Base-by-base conservation (phyloP, 2,888 invertebrate genomes). In the Gasteruption jaculator region DNA sequence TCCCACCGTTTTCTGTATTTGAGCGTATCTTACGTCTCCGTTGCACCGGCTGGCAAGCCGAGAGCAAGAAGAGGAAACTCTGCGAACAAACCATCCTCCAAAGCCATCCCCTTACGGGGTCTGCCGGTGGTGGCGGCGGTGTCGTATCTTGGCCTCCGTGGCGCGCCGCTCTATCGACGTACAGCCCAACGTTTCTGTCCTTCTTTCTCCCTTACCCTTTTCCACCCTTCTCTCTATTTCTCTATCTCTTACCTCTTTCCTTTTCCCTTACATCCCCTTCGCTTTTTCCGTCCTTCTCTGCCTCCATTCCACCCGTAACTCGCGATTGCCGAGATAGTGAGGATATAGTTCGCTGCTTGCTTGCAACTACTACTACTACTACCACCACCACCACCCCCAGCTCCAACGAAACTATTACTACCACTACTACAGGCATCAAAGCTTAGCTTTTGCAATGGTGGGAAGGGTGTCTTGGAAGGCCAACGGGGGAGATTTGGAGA, bases 91-190 rank as follows among this genome's bases (percentile, higher is more conserved):
- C n/a, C n/a, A n/a, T n/a, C n/a, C n/a, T n/a, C n/a, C n/a, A n/a
- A n/a, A n/a, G n/a, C n/a, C n/a, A n/a, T n/a, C 57, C 67, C 63
- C 65, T 67, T 68, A 60, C 64, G 64, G 61, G 68, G 63, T 67
- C 60, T 61, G 63, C 65, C 60, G 59, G 68, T 56, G 68, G 68
- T 65, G 61, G 68, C 65, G 54, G 69, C 61, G 68, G 69, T 69
- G 69, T 69, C 68, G 69, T 68, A 67, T 68, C 69, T 70, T 69
- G 69, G 69, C 68, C 69, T 68, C 69, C 63, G 69, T 58, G 69
- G 69, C 68, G 68, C 69, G 68, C 69, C 69, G 69, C 69, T 69
- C 69, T 69, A 70, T 70, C 69, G 69, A 70, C 69, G 69, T 69
- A 65, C 64, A 62, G 54, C 58, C n/a, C 61, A 60, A 56, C 63